A percentile compares a stretch with the other conserved stretches of the same genome.
These are phyloP conservation scores for Lontra canadensis DNA, from an alignment of 2,113 vertebrate species.

Conservation along the genomic window DNA sequence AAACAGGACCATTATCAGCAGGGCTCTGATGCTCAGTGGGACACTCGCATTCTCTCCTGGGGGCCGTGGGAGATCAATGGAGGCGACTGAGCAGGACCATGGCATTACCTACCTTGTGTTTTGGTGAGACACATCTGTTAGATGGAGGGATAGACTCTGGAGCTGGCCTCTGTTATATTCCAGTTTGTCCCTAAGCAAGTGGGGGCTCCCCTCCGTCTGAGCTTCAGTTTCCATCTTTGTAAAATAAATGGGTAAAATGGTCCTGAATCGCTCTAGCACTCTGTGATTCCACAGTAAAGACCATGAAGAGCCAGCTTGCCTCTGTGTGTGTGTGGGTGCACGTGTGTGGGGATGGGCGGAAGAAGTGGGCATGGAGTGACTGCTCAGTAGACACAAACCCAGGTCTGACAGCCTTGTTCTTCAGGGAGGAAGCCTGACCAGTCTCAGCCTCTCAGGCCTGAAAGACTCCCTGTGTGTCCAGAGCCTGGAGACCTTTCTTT, in stretches of 20 bases:
- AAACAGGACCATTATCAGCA: neutral
- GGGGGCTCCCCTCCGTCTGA: neutral
- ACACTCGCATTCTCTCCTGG: neutral
- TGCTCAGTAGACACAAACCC: neutral
- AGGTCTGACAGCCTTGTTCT: neutral
- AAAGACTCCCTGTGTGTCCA: neutral
- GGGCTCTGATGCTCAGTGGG: neutral
- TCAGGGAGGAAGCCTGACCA: neutral
- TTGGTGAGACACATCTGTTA: neutral
- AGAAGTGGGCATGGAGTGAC: neutral
- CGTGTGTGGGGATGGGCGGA: too few species aligned
- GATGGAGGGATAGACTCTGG: neutral
- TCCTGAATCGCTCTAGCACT: neutral
- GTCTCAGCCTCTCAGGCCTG: neutral
- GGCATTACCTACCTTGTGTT: rapidly evolving
- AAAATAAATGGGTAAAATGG: neutral
- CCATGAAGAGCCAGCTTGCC: neutral
- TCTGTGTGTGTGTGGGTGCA: neutral
- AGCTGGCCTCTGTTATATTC: neutral
- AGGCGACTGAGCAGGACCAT: neutral
- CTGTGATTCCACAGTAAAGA: neutral
- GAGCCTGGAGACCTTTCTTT: neutral
- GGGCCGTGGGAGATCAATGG: neutral
- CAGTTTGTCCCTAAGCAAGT: neutral
- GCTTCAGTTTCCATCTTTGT: neutral